Evolutionary conservation across 2,113 vertebrate species (phyloP), one percentile per base, ranked within the genome.

Genomic region (Podarcis cretensis): DNA sequence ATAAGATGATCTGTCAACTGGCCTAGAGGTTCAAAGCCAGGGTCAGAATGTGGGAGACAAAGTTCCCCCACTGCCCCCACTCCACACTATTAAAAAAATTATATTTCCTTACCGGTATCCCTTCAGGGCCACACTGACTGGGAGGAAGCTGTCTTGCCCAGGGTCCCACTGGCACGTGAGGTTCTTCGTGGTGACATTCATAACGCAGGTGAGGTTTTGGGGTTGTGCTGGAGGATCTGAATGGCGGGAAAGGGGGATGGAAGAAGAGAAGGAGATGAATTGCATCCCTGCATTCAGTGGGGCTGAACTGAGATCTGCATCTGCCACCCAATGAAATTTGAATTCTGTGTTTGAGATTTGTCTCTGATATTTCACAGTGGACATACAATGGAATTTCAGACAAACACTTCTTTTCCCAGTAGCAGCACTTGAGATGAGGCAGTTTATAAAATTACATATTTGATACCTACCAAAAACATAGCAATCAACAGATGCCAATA

Each of bases 131-230:
- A 98, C 93, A 0, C 71, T 95, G 75, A 98, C 98, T 83, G 90
- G 90, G 74, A 98, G 96, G 85, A 96, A 89, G 21, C 96, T 96
- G n/a, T 97, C 16, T 0, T 83, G 88, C 4, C 97, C 97, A 2
- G 94, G 96, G 73, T 97, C 93, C 99, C 99, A 99, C 3, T 65
- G 95, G 93, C 99, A 99, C 6, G 84, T 95, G 92, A 99, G 97
- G 82, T 54, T 89, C 0, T 95, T 93, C 23, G 77, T 82, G 0
- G 94, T 92, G 69, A 98, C 94, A 94, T 97, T 98, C 92, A 98
- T 97, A 88, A 95, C 0, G 43, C 99, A 99, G 94, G 95, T 98
- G 83, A 99, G 95, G 94, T 98, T 98, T 81, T 92, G 91, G 16
- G 98, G 98, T 27, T 89, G 69, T 0, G 96, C 35, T 1, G 98